Evolutionary conservation across 2,797 vertebrate species (phyloP).

Genomic region (Acanthiza pusilla): DNA sequence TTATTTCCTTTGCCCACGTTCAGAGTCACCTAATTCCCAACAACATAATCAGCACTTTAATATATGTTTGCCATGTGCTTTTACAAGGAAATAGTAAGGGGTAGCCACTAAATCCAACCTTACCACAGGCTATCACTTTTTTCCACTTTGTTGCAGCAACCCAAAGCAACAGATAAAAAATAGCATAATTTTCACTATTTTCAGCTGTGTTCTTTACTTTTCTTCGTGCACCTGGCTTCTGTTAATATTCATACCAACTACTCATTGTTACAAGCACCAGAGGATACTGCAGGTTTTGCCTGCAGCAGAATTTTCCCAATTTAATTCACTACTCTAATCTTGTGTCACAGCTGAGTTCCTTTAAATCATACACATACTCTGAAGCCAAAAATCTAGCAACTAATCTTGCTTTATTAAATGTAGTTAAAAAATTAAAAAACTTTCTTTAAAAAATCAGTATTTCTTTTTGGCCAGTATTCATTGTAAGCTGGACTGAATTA

Average conservation of each 20-base stretch:
- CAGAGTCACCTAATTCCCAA: background rate
- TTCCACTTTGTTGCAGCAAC: background rate
- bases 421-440: background rate
- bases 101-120: background rate
- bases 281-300: background rate
- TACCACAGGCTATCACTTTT: background rate
- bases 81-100: background rate
- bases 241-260: background rate
- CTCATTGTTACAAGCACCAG: background rate
- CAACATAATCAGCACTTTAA: background rate
- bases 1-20: background rate
- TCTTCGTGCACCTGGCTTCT: background rate
- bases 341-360: slow-evolving; percentile 35
- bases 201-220: background rate
- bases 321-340: slow-evolving; percentile 45
- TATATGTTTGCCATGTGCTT: background rate
- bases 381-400: background rate
- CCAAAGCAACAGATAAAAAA: background rate
- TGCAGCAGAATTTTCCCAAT: slow-evolving; percentile 37
- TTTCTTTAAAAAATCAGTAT: background rate
- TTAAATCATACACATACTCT: background rate
- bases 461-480: background rate
- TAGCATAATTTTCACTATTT: background rate
- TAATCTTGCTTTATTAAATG: background rate
- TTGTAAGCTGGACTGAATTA: background rate